Evolutionary conservation across 2,888 invertebrate genomes (phyloP).

Genomic region (Tipula unca): DNA sequence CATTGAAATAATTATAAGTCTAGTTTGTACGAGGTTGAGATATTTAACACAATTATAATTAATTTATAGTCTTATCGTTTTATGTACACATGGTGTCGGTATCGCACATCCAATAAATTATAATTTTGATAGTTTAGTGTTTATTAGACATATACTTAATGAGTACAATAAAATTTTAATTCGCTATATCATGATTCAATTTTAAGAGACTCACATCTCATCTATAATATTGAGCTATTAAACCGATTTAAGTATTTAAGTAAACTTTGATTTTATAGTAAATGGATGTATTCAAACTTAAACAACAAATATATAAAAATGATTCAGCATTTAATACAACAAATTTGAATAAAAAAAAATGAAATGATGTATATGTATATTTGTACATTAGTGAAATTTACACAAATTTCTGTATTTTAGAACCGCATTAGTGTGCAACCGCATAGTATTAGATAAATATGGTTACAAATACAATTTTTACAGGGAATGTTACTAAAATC

Average conservation of each 20-base stretch:
- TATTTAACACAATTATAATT: neutral
- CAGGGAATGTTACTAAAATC: too few relatives aligned
- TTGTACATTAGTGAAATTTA: neutral
- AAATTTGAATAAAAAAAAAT: neutral
- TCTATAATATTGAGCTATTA: neutral
- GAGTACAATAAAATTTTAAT: neutral
- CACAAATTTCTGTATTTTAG: neutral
- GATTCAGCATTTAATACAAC: neutral
- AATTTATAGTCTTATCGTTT: neutral
- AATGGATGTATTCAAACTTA: neutral
- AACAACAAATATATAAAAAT: neutral
- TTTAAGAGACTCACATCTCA: neutral
- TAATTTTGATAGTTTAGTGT: neutral
- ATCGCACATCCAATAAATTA: neutral
- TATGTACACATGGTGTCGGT: neutral
- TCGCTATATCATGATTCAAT: neutral
- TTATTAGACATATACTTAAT: neutral
- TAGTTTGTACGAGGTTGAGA: neutral
- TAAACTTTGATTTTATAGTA: neutral
- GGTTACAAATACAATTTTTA: neutral
- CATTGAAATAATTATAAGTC: neutral
- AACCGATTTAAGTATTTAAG: neutral
- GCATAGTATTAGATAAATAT: neutral
- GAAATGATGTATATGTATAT: too few relatives aligned
- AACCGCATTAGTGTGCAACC: neutral